A percentile compares a stretch with the other conserved stretches of the same genome.
phyloP scores from a whole-genome alignment of 1,140 invertebrate species.

The Lepidurus arcticus region DNA sequence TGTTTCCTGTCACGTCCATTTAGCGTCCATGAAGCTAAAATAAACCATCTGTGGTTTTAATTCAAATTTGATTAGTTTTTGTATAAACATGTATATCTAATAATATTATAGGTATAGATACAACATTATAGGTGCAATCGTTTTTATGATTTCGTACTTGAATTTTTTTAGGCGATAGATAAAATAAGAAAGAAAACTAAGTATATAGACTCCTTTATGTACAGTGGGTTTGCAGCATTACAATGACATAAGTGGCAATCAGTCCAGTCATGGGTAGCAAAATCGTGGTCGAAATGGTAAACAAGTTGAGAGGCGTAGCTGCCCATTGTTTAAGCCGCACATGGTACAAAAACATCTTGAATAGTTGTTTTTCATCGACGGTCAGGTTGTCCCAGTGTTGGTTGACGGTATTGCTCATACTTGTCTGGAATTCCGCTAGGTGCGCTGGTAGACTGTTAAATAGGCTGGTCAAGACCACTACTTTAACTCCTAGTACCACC shows the following conservation, averaged over 20 bases:
- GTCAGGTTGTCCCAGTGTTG: neutral
- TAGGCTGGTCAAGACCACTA: neutral
- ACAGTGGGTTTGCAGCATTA: neutral
- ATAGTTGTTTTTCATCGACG: neutral
- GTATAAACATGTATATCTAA: too few relatives aligned
- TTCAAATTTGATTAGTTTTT: too few relatives aligned
- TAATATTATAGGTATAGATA: too few relatives aligned
- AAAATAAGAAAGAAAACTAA: too few relatives aligned
- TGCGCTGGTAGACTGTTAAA: neutral
- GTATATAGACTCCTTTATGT: neutral
- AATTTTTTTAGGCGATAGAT: too few relatives aligned
- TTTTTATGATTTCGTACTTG: too few relatives aligned
- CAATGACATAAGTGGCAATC: neutral
- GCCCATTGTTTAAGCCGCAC: neutral
- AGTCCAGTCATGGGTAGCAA: neutral
- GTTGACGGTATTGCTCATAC: neutral
- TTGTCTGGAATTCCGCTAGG: neutral
- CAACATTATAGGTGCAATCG: too few relatives aligned
- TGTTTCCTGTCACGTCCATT: too few relatives aligned
- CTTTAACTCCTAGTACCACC: neutral
- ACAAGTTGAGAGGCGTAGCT: neutral
- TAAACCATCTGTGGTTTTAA: too few relatives aligned
- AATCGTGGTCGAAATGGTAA: neutral
- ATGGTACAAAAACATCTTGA: neutral
- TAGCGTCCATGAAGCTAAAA: too few relatives aligned